phyloP scores from a whole-genome alignment of 2,888 invertebrate species.

The Auanema freiburgensis region DNA sequence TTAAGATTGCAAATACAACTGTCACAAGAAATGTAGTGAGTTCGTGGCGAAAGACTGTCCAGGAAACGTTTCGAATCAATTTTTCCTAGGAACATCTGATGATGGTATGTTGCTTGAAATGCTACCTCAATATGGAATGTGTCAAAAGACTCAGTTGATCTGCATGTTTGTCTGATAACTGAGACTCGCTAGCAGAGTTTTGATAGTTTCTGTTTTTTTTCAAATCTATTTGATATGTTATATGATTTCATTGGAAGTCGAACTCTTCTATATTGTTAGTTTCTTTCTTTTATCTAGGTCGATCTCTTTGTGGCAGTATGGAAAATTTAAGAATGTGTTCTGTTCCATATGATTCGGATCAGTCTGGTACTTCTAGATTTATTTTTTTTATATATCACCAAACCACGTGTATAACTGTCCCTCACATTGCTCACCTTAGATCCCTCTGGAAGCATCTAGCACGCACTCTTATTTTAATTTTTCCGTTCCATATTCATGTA shows the following conservation, averaged over 20 bases:
- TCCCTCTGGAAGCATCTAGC: no score
- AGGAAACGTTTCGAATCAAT: conserved; percentile 49
- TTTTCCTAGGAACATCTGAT: conserved; percentile 42
- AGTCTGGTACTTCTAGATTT: conserved; percentile 21
- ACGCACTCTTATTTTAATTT: no score
- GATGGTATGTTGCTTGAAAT: conserved; percentile 34
- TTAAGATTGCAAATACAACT: conserved; percentile 86
- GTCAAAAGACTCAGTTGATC: conserved; percentile 1
- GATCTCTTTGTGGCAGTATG: conserved; percentile 48
- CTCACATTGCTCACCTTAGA: not conserved
- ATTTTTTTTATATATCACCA: not conserved
- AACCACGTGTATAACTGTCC: not conserved
- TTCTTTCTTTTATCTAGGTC: conserved; percentile 12
- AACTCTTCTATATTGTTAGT: not conserved
- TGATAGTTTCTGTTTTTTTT: not conserved
- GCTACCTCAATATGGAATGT: conserved; percentile 1
- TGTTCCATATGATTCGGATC: conserved; percentile 52
- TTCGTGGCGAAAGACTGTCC: conserved; percentile 62
- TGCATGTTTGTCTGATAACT: no score
- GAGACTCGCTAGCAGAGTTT: not conserved
- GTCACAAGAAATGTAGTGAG: conserved; percentile 82
- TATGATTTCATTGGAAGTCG: not conserved
- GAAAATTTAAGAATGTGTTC: conserved; percentile 57
- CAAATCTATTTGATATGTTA: not conserved
- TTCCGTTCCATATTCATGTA: no score